Percentiles rank a stretch among this genome's conserved stretches.
Evolutionary conservation across 2,888 invertebrate genomes (phyloP).

Genomic region (Elegia similella): DNA sequence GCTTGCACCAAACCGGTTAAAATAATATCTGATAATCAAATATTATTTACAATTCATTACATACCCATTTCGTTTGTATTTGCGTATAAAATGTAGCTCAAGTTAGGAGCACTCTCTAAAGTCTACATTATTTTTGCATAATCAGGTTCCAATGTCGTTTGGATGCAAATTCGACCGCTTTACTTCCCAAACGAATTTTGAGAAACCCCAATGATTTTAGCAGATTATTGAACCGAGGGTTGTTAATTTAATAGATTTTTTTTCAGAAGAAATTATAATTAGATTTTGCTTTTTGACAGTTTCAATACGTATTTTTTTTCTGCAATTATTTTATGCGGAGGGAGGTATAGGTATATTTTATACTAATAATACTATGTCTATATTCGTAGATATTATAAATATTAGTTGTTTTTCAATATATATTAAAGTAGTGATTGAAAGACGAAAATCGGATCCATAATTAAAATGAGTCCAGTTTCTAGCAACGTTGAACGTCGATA

Average conservation of each 20-base stretch:
- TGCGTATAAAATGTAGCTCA: constrained; percentile 47
- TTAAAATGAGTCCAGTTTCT: background rate
- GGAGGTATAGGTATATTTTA: no score
- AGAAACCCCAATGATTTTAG: constrained; percentile 12
- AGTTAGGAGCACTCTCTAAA: constrained; percentile 55
- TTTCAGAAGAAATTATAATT: background rate
- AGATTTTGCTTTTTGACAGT: background rate
- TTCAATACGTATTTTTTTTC: no score
- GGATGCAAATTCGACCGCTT: constrained; percentile 60
- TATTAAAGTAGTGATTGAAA: no score
- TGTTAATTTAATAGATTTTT: background rate
- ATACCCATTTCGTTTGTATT: constrained; percentile 31
- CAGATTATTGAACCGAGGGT: constrained; percentile 3
- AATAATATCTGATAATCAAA: background rate
- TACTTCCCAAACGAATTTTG: constrained; percentile 31
- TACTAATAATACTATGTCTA: no score
- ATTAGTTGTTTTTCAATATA: no score
- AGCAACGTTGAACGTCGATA: background rate
- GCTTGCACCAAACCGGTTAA: background rate
- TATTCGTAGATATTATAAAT: no score
- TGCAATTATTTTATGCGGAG: no score
- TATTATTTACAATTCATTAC: constrained; percentile 39
- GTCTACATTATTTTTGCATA: constrained; percentile 63
- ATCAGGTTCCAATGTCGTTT: constrained; percentile 59
- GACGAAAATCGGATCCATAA: background rate